These are phyloP conservation scores for Metellina segmentata DNA, from an alignment of 2,888 invertebrate genomes.

Conservation along the genomic window DNA sequence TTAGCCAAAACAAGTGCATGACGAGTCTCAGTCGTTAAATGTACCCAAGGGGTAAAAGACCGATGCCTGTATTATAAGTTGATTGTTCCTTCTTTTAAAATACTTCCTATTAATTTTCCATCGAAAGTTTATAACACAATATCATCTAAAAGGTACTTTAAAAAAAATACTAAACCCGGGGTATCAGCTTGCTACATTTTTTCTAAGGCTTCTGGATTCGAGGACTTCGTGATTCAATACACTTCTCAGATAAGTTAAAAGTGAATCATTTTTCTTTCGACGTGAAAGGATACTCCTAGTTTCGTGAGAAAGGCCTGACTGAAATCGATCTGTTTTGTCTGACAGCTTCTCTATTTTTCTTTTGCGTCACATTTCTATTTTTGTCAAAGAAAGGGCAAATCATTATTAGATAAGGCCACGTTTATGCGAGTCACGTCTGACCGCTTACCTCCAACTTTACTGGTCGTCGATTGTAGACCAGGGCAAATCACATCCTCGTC, in stretches of 20 bases:
- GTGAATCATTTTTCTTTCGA: no score
- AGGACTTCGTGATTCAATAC: neutral
- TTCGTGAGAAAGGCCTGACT: conserved; percentile 4
- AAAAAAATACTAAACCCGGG: no score
- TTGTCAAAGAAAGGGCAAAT: conserved; percentile 45
- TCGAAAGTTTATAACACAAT: neutral
- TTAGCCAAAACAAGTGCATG: no score
- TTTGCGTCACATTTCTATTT: conserved; percentile 38
- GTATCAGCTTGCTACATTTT: neutral
- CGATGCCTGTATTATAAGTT: no score
- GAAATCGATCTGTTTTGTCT: conserved; percentile 58
- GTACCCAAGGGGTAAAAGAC: no score
- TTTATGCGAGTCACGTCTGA: conserved; percentile 21
- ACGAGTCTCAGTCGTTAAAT: no score
- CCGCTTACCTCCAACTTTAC: neutral
- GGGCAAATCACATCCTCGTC: no score
- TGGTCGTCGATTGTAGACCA: neutral
- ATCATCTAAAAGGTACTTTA: neutral
- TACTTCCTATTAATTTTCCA: neutral
- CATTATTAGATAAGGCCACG: conserved; percentile 35
- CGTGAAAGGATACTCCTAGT: neutral
- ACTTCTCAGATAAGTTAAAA: neutral
- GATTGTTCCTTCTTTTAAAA: no score
- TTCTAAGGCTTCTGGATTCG: neutral
- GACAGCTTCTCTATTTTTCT: conserved; percentile 25